Percentiles rank a stretch among this genome's conserved stretches.
Evolutionary conservation across 2,797 vertebrate species (phyloP).

Genomic region (Prionace glauca): DNA sequence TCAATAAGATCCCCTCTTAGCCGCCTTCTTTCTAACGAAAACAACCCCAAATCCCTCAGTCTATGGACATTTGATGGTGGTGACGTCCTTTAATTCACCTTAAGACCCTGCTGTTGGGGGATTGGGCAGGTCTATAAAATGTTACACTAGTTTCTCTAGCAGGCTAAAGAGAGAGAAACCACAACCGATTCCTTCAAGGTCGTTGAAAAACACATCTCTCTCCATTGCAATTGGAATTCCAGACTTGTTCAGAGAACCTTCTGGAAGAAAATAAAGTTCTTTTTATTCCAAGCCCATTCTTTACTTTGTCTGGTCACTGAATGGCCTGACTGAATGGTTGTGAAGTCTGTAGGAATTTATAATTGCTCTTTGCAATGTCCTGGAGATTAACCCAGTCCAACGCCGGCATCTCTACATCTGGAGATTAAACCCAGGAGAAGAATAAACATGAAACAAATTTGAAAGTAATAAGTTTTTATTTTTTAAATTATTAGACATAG

Average conservation of each 20-base stretch:
- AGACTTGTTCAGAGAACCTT: background rate
- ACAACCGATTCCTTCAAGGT: conserved; percentile 6
- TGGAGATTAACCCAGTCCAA: background rate
- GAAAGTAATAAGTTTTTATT: background rate
- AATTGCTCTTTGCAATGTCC: background rate
- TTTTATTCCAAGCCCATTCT: background rate
- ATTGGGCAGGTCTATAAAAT: background rate
- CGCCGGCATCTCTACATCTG: too few species aligned
- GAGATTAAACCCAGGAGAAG: background rate
- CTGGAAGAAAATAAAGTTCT: background rate
- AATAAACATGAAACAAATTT: background rate
- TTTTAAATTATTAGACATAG: background rate
- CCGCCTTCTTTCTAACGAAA: too few species aligned
- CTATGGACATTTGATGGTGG: background rate
- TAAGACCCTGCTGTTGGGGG: background rate
- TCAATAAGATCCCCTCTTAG: too few species aligned
- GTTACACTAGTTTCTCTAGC: background rate
- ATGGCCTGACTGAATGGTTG: background rate
- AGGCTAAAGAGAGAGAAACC: background rate
- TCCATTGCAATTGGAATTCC: background rate
- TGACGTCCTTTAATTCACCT: background rate
- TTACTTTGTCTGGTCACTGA: background rate
- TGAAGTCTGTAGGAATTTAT: background rate
- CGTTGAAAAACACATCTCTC: background rate
- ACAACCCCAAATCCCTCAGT: too few species aligned